Evolutionary conservation across 1,140 invertebrate genomes (phyloP).

Genomic region (Coelopa frigida): DNA sequence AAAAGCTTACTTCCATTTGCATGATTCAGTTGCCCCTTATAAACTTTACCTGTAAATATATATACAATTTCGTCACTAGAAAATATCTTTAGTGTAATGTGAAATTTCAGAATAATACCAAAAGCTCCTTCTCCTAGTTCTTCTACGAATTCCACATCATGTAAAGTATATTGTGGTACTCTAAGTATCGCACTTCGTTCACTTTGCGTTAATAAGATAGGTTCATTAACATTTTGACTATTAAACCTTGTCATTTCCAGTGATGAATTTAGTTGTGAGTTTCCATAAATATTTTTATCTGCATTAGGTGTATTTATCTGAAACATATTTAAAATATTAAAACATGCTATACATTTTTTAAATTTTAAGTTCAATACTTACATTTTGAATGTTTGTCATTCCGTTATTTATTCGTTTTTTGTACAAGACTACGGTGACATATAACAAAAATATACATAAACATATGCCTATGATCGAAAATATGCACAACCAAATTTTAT

Average conservation of each 20-base stretch:
- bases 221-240: constrained; percentile 9
- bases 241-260: constrained; percentile 62
- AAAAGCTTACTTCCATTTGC: constrained; percentile 59
- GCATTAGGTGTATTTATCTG: constrained; percentile 58
- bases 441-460: constrained; percentile 34
- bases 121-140: constrained; percentile 95
- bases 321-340: constrained; percentile 10
- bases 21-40: constrained; percentile 81
- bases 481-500: constrained; percentile 57
- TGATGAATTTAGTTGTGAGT: constrained; percentile 56
- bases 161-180: constrained; percentile 64
- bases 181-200: constrained; percentile 48
- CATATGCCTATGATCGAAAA: constrained; percentile 46
- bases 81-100: background rate
- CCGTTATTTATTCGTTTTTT: constrained; percentile 50
- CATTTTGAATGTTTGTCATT: constrained; percentile 56
- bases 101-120: constrained; percentile 50
- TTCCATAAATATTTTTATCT: constrained; percentile 74
- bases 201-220: constrained; percentile 35
- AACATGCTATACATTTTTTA: background rate
- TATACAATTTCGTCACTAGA: background rate
- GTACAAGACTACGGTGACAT: constrained; percentile 48
- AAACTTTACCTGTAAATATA: constrained; percentile 64
- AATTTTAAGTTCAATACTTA: constrained; percentile 27
- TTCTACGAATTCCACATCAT: constrained; percentile 82